A percentile compares a stretch with the other conserved stretches of the same genome.
phyloP scores from a whole-genome alignment of 2,113 vertebrate genomes.

The Syrmaticus mikado region DNA sequence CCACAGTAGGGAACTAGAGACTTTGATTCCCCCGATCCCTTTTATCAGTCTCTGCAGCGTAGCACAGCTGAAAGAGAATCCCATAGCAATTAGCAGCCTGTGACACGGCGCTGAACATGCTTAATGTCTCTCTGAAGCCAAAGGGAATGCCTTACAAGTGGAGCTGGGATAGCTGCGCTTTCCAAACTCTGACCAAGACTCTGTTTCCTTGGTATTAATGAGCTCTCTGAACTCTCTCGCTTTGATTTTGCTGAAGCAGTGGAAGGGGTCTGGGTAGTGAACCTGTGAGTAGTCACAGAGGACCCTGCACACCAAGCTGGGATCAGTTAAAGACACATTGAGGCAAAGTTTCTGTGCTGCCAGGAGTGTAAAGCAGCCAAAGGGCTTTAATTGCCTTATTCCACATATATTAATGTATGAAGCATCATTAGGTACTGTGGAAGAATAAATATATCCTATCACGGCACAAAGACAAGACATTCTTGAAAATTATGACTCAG shows the following conservation, averaged over 20 bases:
- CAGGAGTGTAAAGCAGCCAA: background rate
- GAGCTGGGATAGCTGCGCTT: background rate
- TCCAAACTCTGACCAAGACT: background rate
- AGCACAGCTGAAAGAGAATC: background rate
- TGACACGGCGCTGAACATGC: background rate
- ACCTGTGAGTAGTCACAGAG: background rate
- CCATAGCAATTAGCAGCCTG: background rate
- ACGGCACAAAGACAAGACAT: constrained; percentile 10
- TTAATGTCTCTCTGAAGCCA: background rate
- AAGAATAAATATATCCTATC: constrained; percentile 16
- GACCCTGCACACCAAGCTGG: background rate
- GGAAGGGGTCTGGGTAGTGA: background rate
- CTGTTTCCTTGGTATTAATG: background rate
- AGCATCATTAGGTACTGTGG: constrained; percentile 23
- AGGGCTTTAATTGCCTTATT: constrained; percentile 30
- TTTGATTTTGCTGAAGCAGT: background rate
- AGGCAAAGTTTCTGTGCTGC: background rate
- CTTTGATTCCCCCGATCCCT: constrained; percentile 7
- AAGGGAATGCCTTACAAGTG: background rate
- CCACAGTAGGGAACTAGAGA: background rate
- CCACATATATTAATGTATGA: constrained; percentile 11
- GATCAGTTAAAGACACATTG: background rate
- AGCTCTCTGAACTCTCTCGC: background rate
- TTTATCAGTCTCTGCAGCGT: background rate
- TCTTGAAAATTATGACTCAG: constrained; percentile 43